Base-by-base conservation (phyloP, 2,797 vertebrate species). In the Diplodus puntazzo region DNA sequence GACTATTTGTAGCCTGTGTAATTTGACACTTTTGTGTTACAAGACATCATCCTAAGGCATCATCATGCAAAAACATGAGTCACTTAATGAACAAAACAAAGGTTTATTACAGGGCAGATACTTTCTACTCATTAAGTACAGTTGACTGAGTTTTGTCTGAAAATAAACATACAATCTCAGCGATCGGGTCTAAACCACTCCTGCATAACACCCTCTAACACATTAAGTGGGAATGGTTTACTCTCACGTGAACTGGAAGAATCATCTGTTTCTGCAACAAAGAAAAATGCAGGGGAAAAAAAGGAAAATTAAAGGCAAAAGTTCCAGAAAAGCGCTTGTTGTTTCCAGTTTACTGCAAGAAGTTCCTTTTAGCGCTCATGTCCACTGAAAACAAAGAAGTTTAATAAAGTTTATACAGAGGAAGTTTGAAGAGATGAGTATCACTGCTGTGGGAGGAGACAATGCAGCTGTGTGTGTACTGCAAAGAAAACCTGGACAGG, bases 191-290 rank as follows among this genome's bases (percentile, higher is more conserved):
- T 43, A 3, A 54, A 2, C 20, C 21, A 30, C 23, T 58, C 17
- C 25, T 27, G n/a, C 23, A 34, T 8, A 25, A 64, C 2, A n/a
- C 3, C 25, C 4, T 65, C 25, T 17, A 54, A 65, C 42, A 30
- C 60, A 59, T 21, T 12, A 46, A 83, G 49, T 8, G 39, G 57
- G 27, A 62, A 57, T 23, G 60, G 75, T 73, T 82, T 74, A 82
- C 34, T 25, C 79, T 91, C 84, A 87, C 82, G 46, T 88, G 64
- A 87, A 12, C 72, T 79, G 82, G 84, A 90, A 84, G 80, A 45
- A 30, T 50, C 72, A 80, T 87, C 86, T 82, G 83, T 76, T 75
- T 86, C 82, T 86, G 78, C 66, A 65, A 87, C 75, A 87, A 81
- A 79, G 57, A 80, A 7, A 23, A 87, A 76, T 27, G 73, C 53